These are phyloP conservation scores for Trinorchestia longiramus DNA, from an alignment of 1,140 invertebrate genomes.

Conservation along the genomic window DNA sequence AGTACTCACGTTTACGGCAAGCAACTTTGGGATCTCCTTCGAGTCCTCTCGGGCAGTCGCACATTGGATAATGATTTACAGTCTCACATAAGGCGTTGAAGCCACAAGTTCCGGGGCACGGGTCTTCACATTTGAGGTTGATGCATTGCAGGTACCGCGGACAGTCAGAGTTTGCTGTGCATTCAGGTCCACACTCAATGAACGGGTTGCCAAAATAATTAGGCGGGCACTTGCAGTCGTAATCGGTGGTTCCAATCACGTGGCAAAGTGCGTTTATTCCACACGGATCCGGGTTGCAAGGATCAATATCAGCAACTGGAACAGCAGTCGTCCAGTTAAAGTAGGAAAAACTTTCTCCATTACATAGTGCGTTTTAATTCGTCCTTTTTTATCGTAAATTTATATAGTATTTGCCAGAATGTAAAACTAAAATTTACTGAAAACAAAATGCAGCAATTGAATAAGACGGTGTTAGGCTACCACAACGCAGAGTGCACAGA, in stretches of 20 bases:
- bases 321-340: background rate
- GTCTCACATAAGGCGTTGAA: slow-evolving; percentile 80
- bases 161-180: slow-evolving; percentile 81
- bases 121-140: slow-evolving; percentile 78
- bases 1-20: slow-evolving; percentile 68
- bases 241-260: slow-evolving; percentile 56
- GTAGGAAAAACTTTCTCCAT: background rate
- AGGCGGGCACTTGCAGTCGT: slow-evolving; percentile 82
- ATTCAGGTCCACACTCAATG: slow-evolving; percentile 83
- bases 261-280: slow-evolving; percentile 73
- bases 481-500: too few species aligned
- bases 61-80: slow-evolving; percentile 78
- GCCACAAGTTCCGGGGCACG: slow-evolving; percentile 80
- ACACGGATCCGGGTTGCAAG: slow-evolving; percentile 68
- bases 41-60: slow-evolving; percentile 69
- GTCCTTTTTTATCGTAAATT: background rate
- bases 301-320: slow-evolving; percentile 58
- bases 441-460: background rate
- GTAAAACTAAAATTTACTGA: too few species aligned
- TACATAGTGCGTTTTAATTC: background rate
- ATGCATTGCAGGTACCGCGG: slow-evolving; percentile 81
- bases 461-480: background rate
- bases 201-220: slow-evolving; percentile 86
- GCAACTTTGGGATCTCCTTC: slow-evolving; percentile 70
- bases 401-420: background rate